phyloP scores from a whole-genome alignment of 2,888 invertebrate genomes.

The Acanthopleura granulata region DNA sequence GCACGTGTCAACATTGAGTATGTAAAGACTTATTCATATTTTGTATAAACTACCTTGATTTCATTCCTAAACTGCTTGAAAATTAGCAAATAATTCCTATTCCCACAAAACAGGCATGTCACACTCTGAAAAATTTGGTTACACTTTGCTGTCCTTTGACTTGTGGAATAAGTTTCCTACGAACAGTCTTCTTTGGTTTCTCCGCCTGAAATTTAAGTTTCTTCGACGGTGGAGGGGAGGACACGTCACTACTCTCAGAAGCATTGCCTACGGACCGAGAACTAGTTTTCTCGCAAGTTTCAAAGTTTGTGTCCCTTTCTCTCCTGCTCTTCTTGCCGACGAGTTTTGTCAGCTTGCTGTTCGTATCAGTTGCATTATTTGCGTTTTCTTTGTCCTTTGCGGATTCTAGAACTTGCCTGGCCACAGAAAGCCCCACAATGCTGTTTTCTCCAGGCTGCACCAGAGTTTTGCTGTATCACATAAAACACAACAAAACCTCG shows the following conservation, averaged over 20 bases:
- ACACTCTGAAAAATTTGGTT: slow-evolving; percentile 48
- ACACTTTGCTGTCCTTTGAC: slow-evolving; percentile 54
- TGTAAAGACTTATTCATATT: too few species aligned
- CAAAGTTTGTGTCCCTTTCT: too few species aligned
- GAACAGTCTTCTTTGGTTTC: slow-evolving; percentile 30
- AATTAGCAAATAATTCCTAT: too few species aligned
- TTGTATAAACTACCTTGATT: too few species aligned
- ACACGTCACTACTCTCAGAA: too few species aligned
- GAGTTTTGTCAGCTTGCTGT: not conserved
- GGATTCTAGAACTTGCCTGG: not conserved
- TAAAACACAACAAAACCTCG: not conserved
- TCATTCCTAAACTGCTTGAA: too few species aligned
- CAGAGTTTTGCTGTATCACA: slow-evolving; percentile 51
- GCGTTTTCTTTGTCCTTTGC: slow-evolving; percentile 14
- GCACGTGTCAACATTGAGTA: too few species aligned
- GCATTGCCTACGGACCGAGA: too few species aligned
- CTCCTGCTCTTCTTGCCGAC: too few species aligned
- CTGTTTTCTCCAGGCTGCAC: slow-evolving; percentile 40
- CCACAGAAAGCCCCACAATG: slow-evolving; percentile 11
- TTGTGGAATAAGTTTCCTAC: slow-evolving; percentile 50
- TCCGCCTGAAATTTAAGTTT: not conserved
- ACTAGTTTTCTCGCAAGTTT: too few species aligned
- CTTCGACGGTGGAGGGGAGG: not conserved
- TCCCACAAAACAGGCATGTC: not conserved
- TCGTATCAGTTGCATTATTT: not conserved